phyloP scores from a whole-genome alignment of 2,113 vertebrate genomes.

The Corvus hawaiiensis region DNA sequence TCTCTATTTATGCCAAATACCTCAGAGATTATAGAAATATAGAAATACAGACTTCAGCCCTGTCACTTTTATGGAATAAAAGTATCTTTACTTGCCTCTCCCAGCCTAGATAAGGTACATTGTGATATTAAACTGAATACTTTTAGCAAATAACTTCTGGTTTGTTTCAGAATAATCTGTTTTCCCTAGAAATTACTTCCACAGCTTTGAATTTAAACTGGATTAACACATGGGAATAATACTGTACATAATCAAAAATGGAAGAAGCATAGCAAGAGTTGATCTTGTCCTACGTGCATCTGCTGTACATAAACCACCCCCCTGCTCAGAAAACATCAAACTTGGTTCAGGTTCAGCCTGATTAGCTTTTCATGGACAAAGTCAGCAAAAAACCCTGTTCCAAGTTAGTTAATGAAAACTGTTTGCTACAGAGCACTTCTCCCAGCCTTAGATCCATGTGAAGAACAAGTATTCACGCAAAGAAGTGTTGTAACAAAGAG shows the following conservation, averaged over 20 bases:
- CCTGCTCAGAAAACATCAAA: neutral
- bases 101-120: neutral
- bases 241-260: neutral
- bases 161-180: slow-evolving; percentile 3
- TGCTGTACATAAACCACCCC: neutral
- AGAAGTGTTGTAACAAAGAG: neutral
- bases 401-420: neutral
- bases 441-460: neutral
- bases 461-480: neutral
- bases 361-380: neutral
- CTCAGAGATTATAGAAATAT: neutral
- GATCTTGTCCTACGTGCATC: neutral
- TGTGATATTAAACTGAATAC: neutral
- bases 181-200: neutral
- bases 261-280: neutral
- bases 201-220: neutral
- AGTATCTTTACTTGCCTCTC: neutral
- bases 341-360: neutral
- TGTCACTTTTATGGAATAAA: neutral
- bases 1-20: neutral
- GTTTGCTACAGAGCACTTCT: neutral
- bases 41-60: neutral
- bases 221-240: slow-evolving; percentile 20
- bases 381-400: neutral
- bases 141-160: neutral